A percentile compares a stretch with the other conserved stretches of the same genome.
phyloP scores from a whole-genome alignment of 2,888 invertebrate species.

The Cecidostiba fungosa region DNA sequence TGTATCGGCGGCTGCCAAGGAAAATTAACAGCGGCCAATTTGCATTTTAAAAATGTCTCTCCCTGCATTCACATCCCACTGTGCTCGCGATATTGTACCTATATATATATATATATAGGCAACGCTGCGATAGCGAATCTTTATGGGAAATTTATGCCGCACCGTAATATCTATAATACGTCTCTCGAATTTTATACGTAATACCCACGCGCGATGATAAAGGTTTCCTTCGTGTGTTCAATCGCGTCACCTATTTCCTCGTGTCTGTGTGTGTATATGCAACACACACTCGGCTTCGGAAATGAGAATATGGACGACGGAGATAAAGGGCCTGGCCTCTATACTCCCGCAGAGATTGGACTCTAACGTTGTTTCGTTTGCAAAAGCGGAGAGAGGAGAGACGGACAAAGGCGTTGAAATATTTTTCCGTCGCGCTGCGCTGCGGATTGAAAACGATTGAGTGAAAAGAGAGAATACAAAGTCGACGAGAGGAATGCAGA shows the following conservation, averaged over 20 bases:
- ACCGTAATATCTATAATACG: background rate
- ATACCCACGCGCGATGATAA: background rate
- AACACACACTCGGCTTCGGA: background rate
- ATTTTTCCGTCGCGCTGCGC: background rate
- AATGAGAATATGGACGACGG: background rate
- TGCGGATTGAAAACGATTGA: background rate
- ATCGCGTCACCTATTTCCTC: no score
- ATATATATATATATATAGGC: no score
- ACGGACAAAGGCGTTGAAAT: background rate
- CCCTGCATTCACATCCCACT: background rate
- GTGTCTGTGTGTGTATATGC: no score
- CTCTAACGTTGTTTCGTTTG: background rate
- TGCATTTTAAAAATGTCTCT: conserved; percentile 53
- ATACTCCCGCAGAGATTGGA: background rate
- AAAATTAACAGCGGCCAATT: conserved; percentile 43
- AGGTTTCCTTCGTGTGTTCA: background rate
- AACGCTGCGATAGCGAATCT: background rate
- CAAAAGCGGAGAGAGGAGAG: background rate
- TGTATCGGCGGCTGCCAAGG: background rate
- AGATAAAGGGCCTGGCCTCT: background rate
- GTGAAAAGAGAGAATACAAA: background rate
- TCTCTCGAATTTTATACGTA: background rate
- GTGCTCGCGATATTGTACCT: no score
- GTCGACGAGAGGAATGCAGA: conserved; percentile 24
- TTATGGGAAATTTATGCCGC: conserved; percentile 26